Percentiles rank a stretch among this genome's conserved stretches.
phyloP scores from a whole-genome alignment of 2,888 invertebrate species.

The Trilocha varians region DNA sequence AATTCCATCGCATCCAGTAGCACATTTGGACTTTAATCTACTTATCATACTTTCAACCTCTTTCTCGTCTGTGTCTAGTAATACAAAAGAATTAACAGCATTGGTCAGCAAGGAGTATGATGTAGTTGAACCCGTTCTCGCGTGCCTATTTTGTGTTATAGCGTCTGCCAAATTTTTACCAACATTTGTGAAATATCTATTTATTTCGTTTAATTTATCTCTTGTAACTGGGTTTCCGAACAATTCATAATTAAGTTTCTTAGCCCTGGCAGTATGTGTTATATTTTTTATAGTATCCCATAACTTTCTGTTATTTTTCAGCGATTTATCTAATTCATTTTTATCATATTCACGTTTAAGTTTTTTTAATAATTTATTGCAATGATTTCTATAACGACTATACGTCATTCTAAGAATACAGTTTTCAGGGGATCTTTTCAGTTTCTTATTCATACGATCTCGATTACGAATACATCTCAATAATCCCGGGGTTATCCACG shows the following conservation, averaged over 20 bases:
- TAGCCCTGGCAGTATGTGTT: not conserved
- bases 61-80: not conserved
- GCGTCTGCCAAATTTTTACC: not conserved
- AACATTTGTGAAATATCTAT: conserved; percentile 1
- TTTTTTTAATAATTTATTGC: not conserved
- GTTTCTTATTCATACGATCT: conserved; percentile 1
- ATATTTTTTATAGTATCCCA: not conserved
- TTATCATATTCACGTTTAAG: not conserved
- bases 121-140: not conserved
- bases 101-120: not conserved
- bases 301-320: not conserved
- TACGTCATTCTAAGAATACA: not conserved
- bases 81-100: not conserved
- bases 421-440: conserved; percentile 2
- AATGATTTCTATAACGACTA: not conserved
- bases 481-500: not conserved
- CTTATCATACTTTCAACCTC: not conserved
- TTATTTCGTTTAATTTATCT: not conserved
- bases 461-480: not conserved
- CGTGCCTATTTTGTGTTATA: not conserved
- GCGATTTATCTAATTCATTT: not conserved
- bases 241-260: not conserved
- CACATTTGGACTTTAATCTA: not conserved
- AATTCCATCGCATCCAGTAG: not conserved
- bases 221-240: not conserved